Evolutionary conservation across 2,113 vertebrate species (phyloP).

Genomic region (Petaurus breviceps): DNA sequence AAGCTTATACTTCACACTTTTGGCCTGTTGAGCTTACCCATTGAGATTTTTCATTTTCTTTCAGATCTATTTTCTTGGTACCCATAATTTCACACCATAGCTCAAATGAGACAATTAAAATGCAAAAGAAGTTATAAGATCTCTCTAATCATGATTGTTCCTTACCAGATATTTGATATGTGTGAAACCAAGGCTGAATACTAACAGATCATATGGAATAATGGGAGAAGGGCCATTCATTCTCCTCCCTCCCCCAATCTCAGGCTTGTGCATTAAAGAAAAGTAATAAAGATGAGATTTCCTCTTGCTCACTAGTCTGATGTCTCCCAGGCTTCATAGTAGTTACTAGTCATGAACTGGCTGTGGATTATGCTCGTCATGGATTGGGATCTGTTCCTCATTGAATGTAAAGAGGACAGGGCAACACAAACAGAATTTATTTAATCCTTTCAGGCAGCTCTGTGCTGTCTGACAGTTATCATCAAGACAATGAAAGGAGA

Average conservation of each 20-base stretch:
- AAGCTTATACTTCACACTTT: background rate
- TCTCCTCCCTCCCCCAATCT: background rate
- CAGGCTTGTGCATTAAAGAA: background rate
- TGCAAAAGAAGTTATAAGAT: background rate
- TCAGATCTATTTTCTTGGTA: background rate
- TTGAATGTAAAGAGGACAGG: background rate
- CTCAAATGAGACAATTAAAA: background rate
- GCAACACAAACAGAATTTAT: background rate
- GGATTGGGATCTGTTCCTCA: background rate
- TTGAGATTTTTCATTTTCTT: background rate
- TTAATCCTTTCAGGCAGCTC: background rate
- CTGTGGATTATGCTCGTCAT: background rate
- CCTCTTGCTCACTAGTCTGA: background rate
- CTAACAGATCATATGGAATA: background rate
- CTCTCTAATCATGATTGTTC: background rate
- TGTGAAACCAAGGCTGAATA: background rate
- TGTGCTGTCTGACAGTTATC: background rate
- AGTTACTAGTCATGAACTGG: background rate
- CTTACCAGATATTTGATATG: background rate
- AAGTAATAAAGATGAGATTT: background rate
- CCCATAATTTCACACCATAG: background rate
- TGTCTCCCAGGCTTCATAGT: background rate
- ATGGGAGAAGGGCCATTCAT: background rate
- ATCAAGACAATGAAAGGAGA: background rate
- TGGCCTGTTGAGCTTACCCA: background rate